A percentile compares a stretch with the other conserved stretches of the same genome.
These are phyloP conservation scores for Graptemys geographica DNA, from an alignment of 2,797 vertebrate genomes.

Conservation along the genomic window DNA sequence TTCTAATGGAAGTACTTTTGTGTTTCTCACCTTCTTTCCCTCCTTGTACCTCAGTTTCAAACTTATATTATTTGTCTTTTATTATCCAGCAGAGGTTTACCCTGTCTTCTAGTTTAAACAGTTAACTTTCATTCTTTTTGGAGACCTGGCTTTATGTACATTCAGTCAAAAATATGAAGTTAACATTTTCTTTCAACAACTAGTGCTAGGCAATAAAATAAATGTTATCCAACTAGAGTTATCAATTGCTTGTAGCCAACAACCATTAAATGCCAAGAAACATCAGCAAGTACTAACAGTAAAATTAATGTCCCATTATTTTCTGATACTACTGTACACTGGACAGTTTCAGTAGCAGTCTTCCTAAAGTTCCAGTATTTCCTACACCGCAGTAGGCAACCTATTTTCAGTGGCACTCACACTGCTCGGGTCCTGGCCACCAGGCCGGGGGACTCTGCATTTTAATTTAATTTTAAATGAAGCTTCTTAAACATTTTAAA, in stretches of 20 bases:
- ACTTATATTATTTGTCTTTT: background rate
- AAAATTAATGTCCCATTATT: background rate
- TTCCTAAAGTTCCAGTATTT: background rate
- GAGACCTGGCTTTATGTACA: background rate
- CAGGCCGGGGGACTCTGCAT: too few relatives aligned
- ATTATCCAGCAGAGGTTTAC: background rate
- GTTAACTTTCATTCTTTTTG: background rate
- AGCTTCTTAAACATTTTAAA: too few relatives aligned
- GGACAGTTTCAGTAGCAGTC: background rate
- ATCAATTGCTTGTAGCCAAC: background rate
- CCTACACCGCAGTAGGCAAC: background rate
- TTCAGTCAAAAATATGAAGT: background rate
- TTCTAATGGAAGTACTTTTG: too few relatives aligned
- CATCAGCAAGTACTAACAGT: background rate
- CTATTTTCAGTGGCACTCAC: too few relatives aligned
- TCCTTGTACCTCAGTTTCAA: background rate
- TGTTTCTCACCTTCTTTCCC: background rate
- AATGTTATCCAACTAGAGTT: background rate
- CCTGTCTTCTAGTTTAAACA: background rate
- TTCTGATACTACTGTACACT: background rate
- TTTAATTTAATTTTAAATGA: too few relatives aligned
- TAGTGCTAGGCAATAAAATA: background rate
- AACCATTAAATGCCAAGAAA: background rate
- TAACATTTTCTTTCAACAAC: background rate
- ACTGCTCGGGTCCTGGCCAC: too few relatives aligned